Conservation (phyloP, 2,888 invertebrate genomes). For the Xestia xanthographa region DNA sequence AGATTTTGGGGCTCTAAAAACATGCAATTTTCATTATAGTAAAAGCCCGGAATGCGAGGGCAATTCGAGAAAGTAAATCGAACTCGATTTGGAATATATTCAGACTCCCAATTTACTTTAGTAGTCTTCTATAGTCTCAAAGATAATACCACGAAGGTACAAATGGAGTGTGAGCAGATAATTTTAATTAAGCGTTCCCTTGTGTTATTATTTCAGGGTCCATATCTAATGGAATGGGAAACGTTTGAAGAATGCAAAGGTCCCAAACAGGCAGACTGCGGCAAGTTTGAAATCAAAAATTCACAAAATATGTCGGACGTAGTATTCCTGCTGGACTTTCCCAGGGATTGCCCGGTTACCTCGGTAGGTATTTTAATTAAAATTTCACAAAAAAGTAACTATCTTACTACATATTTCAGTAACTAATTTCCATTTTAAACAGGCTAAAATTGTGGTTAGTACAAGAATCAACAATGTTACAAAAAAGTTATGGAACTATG, state of each 20-base stretch:
- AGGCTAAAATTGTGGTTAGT: slow-evolving; percentile 81
- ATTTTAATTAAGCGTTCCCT: slow-evolving; percentile 28
- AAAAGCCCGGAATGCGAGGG: slow-evolving; percentile 19
- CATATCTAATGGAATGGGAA: slow-evolving; percentile 76
- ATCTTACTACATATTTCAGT: slow-evolving; percentile 45
- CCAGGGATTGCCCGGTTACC: slow-evolving; percentile 79
- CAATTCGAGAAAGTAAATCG: slow-evolving; percentile 41
- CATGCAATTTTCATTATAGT: slow-evolving; percentile 35
- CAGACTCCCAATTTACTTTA: slow-evolving; percentile 21
- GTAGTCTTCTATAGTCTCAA: slow-evolving; percentile 7
- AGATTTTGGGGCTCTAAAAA: slow-evolving; percentile 29
- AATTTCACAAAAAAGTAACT: slow-evolving; percentile 10
- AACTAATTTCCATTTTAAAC: slow-evolving; percentile 59
- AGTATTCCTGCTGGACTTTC: slow-evolving; percentile 77
- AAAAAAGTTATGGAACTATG: slow-evolving; percentile 82
- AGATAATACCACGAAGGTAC: slow-evolving; percentile 23
- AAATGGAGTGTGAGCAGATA: slow-evolving; percentile 12
- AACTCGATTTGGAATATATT: slow-evolving; percentile 37
- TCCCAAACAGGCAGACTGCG: slow-evolving; percentile 81
- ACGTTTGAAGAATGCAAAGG: slow-evolving; percentile 81
- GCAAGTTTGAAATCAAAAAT: slow-evolving; percentile 73
- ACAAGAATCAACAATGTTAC: slow-evolving; percentile 75
- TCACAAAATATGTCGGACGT: slow-evolving; percentile 79
- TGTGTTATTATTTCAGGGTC: slow-evolving; percentile 76
- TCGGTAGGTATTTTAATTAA: slow-evolving; percentile 70